phyloP scores from a whole-genome alignment of 2,888 invertebrate genomes.

The Melieria omissa region DNA sequence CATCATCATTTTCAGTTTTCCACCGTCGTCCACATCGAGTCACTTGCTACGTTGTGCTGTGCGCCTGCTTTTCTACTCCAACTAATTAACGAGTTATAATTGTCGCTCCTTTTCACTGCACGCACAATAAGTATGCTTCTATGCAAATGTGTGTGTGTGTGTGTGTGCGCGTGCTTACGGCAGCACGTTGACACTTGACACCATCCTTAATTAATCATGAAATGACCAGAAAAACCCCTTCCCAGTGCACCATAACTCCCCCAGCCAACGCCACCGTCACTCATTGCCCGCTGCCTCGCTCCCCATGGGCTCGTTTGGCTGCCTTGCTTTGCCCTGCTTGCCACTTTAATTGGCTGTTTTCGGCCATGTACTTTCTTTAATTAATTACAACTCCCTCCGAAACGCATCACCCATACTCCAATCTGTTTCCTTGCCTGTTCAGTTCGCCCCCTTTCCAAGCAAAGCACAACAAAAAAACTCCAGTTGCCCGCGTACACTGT shows the following conservation, averaged over 20 bases:
- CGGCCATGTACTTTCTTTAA: too few relatives aligned
- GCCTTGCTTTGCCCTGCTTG: too few relatives aligned
- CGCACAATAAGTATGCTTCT: too few relatives aligned
- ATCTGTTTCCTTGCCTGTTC: too few relatives aligned
- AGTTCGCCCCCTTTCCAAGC: too few relatives aligned
- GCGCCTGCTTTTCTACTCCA: constrained; percentile 62
- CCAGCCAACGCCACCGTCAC: background rate
- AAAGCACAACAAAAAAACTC: too few relatives aligned
- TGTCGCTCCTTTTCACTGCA: constrained; percentile 41
- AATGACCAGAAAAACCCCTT: constrained; percentile 14
- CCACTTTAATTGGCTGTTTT: too few relatives aligned
- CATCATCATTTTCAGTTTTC: constrained; percentile 20
- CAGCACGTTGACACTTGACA: constrained; percentile 32
- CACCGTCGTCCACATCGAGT: background rate
- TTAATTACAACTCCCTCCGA: too few relatives aligned
- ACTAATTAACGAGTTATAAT: constrained; percentile 65
- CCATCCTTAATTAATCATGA: constrained; percentile 28
- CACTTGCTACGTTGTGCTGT: constrained; percentile 49
- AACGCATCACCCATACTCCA: too few relatives aligned
- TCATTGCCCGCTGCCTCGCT: background rate
- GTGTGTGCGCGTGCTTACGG: constrained; percentile 13
- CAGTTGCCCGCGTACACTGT: background rate
- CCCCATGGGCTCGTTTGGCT: background rate
- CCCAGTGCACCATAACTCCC: too few relatives aligned
- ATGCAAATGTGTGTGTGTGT: constrained; percentile 9